phyloP scores from a whole-genome alignment of 2,888 invertebrate genomes.

The Aporophyla nigra region DNA sequence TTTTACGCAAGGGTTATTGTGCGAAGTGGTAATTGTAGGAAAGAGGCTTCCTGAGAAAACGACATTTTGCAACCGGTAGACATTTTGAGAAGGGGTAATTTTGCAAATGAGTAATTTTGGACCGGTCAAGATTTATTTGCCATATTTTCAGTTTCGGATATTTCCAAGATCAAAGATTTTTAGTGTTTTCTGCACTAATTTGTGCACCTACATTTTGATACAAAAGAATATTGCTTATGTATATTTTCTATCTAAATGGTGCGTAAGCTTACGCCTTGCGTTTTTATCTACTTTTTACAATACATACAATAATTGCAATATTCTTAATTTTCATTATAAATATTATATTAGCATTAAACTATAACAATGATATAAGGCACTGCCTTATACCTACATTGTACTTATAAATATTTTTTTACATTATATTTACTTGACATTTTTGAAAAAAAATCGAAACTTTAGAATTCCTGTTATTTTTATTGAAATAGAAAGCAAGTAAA shows the following conservation, averaged over 20 bases:
- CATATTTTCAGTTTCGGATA: not conserved
- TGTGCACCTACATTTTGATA: slow-evolving; percentile 43
- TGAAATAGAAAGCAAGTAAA: not conserved
- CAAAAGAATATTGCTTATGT: slow-evolving; percentile 48
- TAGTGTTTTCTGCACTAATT: slow-evolving; percentile 24
- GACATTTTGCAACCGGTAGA: too few species aligned
- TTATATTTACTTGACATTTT: slow-evolving; percentile 44
- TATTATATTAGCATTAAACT: slow-evolving; percentile 57
- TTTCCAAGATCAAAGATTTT: slow-evolving; percentile 2
- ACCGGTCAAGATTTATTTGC: not conserved
- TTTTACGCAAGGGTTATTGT: too few species aligned
- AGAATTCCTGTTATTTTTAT: slow-evolving; percentile 11
- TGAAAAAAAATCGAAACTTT: slow-evolving; percentile 31
- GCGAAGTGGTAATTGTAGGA: too few species aligned
- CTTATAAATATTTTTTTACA: slow-evolving; percentile 44
- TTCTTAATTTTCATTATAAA: slow-evolving; percentile 46
- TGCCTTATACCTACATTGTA: slow-evolving; percentile 75
- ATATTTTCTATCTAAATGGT: slow-evolving; percentile 46
- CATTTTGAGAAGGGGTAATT: too few species aligned
- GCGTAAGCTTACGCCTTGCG: slow-evolving; percentile 52
- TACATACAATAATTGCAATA: slow-evolving; percentile 53
- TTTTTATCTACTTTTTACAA: slow-evolving; percentile 48
- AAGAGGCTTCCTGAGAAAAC: too few species aligned
- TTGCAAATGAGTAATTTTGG: too few species aligned
- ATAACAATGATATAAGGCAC: slow-evolving; percentile 81